These are phyloP conservation scores for Sebastes vulpes DNA, from an alignment of 2,797 vertebrate species.

Conservation along the genomic window DNA sequence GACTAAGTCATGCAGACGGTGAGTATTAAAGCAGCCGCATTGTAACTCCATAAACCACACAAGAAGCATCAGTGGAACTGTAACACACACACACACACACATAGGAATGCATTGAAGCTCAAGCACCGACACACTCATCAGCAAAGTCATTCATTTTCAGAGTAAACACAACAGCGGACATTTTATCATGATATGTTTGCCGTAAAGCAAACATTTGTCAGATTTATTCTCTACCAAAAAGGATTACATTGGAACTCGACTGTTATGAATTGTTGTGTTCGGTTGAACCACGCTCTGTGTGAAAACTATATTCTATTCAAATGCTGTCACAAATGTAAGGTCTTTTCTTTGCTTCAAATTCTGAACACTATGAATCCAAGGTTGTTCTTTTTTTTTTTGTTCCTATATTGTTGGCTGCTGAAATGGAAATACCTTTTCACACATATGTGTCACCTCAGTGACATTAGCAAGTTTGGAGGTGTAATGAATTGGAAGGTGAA, in stretches of 20 bases:
- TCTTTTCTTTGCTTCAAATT: neutral
- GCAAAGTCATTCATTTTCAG: constrained; percentile 3
- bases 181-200: constrained; percentile 16
- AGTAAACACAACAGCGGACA: neutral
- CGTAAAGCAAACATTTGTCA: constrained; percentile 7
- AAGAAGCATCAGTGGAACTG: constrained; percentile 13
- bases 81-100: neutral
- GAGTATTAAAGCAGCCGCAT: constrained; percentile 57
- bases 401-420: neutral
- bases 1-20: constrained; percentile 59
- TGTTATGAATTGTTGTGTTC: constrained; percentile 1
- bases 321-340: neutral
- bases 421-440: neutral
- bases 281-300: neutral
- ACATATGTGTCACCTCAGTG: neutral
- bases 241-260: neutral
- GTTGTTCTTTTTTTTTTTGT: neutral
- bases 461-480: neutral
- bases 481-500: neutral
- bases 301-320: neutral
- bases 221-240: constrained; percentile 15
- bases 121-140: neutral
- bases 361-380: neutral
- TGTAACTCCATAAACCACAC: constrained; percentile 42
- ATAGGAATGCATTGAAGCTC: neutral